A percentile compares a stretch with the other conserved stretches of the same genome.
These are phyloP conservation scores for Colletes gigas DNA, from an alignment of 1,140 invertebrate species.

Conservation along the genomic window DNA sequence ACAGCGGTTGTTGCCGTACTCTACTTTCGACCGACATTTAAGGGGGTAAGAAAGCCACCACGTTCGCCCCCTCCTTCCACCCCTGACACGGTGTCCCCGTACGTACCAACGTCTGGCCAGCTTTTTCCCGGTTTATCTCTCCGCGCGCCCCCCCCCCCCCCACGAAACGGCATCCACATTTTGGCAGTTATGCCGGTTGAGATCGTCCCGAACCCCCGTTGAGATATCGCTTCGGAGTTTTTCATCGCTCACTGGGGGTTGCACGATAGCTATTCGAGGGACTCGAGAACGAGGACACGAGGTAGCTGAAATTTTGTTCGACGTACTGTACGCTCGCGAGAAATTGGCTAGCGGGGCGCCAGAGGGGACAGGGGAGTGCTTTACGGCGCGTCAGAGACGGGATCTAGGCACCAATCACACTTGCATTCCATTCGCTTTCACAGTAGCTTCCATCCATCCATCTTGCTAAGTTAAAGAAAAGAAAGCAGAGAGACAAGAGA, in stretches of 20 bases:
- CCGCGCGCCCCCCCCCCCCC: no score
- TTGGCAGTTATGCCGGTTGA: conserved; percentile 40
- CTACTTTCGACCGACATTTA: conserved; percentile 29
- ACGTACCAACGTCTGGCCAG: conserved; percentile 11
- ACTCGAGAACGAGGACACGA: no score
- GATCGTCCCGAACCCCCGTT: not conserved
- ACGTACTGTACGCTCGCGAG: no score
- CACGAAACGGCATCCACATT: conserved; percentile 34
- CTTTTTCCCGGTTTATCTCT: conserved; percentile 32
- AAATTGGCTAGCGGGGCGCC: no score
- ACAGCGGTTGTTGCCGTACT: not conserved
- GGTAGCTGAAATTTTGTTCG: no score
- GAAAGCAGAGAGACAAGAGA: no score
- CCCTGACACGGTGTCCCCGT: not conserved
- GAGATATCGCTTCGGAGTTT: conserved; percentile 19
- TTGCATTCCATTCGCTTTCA: no score
- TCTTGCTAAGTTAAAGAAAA: no score
- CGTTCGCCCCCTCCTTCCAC: not conserved
- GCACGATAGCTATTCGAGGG: not conserved
- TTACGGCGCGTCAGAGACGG: no score
- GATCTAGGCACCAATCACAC: no score
- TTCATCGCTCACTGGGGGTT: not conserved
- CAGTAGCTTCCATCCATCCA: no score
- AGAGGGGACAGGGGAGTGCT: no score
- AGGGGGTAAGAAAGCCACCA: conserved; percentile 19